Evolutionary conservation across 2,888 invertebrate genomes (phyloP).

Genomic region (Chaetogeoica ovagalla): DNA sequence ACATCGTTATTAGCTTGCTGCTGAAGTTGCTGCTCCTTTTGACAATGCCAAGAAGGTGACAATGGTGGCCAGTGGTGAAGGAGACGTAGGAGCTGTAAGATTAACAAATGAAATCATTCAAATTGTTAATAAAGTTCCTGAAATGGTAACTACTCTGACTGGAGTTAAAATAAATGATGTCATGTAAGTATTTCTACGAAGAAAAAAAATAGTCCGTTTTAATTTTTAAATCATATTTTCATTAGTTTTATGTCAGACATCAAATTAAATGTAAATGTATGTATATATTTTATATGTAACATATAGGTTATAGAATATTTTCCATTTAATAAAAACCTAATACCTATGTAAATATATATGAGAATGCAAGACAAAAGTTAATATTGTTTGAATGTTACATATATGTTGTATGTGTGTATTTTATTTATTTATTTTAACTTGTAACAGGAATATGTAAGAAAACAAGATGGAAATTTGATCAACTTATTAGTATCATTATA

Average conservation of each 20-base stretch:
- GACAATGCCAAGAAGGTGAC: conserved; percentile 93
- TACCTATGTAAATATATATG: neutral
- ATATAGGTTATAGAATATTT: neutral
- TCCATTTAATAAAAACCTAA: neutral
- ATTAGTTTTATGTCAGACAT: neutral
- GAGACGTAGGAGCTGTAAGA: conserved; percentile 92
- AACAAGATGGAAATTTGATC: conserved; percentile 17
- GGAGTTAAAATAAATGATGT: conserved; percentile 78
- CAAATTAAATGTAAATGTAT: neutral
- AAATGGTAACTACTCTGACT: conserved; percentile 86
- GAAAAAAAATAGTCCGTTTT: neutral
- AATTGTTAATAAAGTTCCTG: conserved; percentile 90
- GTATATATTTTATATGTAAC: neutral
- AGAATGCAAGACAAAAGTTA: neutral
- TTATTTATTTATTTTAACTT: conserved; percentile 36
- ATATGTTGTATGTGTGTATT: neutral
- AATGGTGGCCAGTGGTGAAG: conserved; percentile 91
- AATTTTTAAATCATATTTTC: neutral
- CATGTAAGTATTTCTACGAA: conserved; percentile 67
- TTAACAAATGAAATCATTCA: conserved; percentile 90
- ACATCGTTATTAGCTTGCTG: conserved; percentile 73
- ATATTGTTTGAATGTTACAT: neutral
- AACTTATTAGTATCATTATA: conserved; percentile 18
- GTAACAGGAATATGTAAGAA: conserved; percentile 45
- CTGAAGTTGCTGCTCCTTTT: conserved; percentile 93